Evolutionary conservation across 2,888 invertebrate genomes (phyloP), one percentile per base, ranked within the genome.

Genomic region (Macrophya annulata): DNA sequence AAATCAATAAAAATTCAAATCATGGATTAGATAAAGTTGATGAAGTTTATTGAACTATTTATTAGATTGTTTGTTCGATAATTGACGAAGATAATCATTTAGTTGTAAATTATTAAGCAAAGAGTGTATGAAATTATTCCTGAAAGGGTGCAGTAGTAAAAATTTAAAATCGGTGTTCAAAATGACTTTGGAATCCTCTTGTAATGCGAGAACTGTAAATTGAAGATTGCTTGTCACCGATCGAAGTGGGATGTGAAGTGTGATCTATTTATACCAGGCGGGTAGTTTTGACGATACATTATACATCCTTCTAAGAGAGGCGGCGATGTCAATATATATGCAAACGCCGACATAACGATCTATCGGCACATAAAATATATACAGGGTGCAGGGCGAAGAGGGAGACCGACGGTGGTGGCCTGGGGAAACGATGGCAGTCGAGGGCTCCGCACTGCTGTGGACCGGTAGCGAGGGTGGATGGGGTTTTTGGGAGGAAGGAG

Each of bases 311-410:
- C 86, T 85, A 85, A 87, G 87, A 88, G 88, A 90, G 89, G 89
- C 89, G 89, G 91, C 89, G 89, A 91, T 90, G 91, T 91, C 92
- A 93, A 93, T 93, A 93, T 93, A 93, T 93, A 93, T 93, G 93
- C 93, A 92, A 93, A 93, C 91, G 90, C 88, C 92, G 90, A 91
- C 92, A 90, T 92, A 93, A 93, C 93, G 93, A 93, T 93, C 93
- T 93, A 93, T 93, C 90, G 93, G 92, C 92, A 92, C 91, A 92
- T 92, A 92, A 92, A 81, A 81, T 81, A 92, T 92, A 91, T 90
- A 91, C 90, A 91, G 89, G 76, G 45, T 51, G 83, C 43, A 62
- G 71, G 51, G 43, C 31, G 68, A 65, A 48, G 55, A 84, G 84
- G 59, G 55, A 71, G 59, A 17, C 15, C 51, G 51, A 37, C 40